Evolutionary conservation across 2,888 invertebrate species (phyloP).

Genomic region (Drosophila crucigera): DNA sequence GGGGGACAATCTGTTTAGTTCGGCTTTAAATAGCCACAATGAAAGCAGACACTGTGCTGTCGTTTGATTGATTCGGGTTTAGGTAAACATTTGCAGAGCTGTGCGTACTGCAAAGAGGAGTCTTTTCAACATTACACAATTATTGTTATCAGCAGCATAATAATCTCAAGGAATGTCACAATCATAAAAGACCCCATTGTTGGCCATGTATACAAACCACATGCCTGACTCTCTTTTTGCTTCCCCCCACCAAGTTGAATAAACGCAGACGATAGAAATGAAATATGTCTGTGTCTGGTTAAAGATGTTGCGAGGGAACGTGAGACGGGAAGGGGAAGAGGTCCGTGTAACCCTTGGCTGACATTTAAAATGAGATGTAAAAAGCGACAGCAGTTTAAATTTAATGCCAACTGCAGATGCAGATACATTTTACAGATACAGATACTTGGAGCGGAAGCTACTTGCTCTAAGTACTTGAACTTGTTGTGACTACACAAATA

Average conservation of each 20-base stretch:
- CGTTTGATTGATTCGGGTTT: conserved; percentile 9
- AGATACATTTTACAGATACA: conserved; percentile 31
- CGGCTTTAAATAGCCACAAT: neutral
- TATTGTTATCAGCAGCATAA: conserved; percentile 29
- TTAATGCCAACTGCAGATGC: conserved; percentile 58
- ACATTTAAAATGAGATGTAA: conserved; percentile 45
- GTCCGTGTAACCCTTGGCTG: conserved; percentile 31
- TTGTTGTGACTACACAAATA: conserved; percentile 46
- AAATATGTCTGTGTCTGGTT: conserved; percentile 27
- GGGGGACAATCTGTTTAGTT: neutral
- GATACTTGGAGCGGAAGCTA: conserved; percentile 29
- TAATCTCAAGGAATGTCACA: conserved; percentile 35
- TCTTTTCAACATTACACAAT: conserved; percentile 6
- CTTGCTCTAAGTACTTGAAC: conserved; percentile 45
- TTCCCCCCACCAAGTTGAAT: conserved; percentile 16
- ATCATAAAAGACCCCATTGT: conserved; percentile 39
- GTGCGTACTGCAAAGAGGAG: neutral
- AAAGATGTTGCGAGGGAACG: neutral
- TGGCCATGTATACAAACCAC: conserved; percentile 17
- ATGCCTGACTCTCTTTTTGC: conserved; percentile 21
- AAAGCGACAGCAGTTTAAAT: conserved; percentile 60
- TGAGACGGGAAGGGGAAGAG: neutral
- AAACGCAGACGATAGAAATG: conserved; percentile 37
- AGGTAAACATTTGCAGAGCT: conserved; percentile 1
- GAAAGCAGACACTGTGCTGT: neutral